A percentile compares a stretch with the other conserved stretches of the same genome.
Conservation (phyloP, 2,797 vertebrate genomes). For the Aldrovandia affinis region DNA sequence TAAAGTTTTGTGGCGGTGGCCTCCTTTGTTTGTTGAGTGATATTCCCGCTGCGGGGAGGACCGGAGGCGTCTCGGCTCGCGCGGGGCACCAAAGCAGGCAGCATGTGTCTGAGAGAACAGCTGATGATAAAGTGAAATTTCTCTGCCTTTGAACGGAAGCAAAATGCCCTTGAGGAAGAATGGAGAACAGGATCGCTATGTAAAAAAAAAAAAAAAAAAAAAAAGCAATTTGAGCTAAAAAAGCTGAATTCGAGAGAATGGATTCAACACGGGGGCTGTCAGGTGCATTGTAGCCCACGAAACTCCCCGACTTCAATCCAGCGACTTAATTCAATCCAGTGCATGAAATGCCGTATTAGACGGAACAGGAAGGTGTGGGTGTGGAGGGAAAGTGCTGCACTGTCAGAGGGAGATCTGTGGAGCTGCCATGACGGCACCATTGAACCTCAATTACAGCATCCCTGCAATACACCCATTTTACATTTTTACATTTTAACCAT, state of each 20-base stretch:
- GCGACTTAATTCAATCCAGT: no score
- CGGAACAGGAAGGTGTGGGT: no score
- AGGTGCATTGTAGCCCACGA: not conserved
- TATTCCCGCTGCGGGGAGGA: not conserved
- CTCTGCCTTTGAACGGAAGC: slow-evolving; percentile 4
- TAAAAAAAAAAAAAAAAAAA: not conserved
- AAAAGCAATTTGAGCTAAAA: not conserved
- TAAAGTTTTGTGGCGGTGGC: not conserved
- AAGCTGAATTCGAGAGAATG: not conserved
- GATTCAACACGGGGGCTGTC: not conserved
- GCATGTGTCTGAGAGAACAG: not conserved
- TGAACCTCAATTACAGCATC: not conserved
- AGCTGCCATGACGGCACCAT: not conserved
- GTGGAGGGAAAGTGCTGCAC: not conserved
- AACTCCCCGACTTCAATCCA: not conserved
- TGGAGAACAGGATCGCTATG: slow-evolving; percentile 1
- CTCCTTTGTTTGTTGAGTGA: slow-evolving; percentile 6
- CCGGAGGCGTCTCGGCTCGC: not conserved
- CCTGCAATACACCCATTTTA: no score
- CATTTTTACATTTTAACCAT: no score
- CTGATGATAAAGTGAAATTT: not conserved
- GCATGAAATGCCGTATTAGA: not conserved
- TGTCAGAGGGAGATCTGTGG: not conserved
- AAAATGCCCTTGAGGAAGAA: not conserved
- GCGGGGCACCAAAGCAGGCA: not conserved